Evolutionary conservation across 1,140 invertebrate genomes (phyloP).

Genomic region (Coelopa frigida): DNA sequence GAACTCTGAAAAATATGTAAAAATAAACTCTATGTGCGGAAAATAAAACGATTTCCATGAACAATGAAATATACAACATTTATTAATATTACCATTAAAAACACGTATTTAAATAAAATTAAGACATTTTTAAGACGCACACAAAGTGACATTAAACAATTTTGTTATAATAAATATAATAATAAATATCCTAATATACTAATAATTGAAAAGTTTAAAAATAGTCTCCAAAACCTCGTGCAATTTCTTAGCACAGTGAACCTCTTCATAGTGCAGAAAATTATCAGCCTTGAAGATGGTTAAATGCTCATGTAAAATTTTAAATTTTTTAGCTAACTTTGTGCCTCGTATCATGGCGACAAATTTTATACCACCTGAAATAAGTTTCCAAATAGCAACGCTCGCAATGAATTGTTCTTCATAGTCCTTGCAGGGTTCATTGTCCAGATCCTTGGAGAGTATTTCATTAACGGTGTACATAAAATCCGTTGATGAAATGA

Average conservation of each 20-base stretch:
- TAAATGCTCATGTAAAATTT: slow-evolving; percentile 15
- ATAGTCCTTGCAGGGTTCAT: slow-evolving; percentile 2
- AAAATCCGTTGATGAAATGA: slow-evolving; percentile 19
- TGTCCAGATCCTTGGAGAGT: slow-evolving; percentile 9
- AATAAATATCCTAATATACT: not conserved
- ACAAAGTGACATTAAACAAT: too few species aligned
- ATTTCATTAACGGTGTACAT: slow-evolving; percentile 23
- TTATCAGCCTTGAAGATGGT: not conserved
- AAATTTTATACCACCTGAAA: slow-evolving; percentile 28
- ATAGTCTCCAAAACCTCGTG: slow-evolving; percentile 6
- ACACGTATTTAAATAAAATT: too few species aligned
- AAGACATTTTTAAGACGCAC: too few species aligned
- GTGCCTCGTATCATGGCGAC: slow-evolving; percentile 27
- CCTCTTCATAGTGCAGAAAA: not conserved
- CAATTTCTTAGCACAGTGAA: not conserved
- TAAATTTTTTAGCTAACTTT: slow-evolving; percentile 22
- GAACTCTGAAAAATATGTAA: too few species aligned
- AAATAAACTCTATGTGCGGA: too few species aligned
- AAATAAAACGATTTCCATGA: too few species aligned
- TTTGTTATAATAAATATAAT: too few species aligned
- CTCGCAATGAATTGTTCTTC: slow-evolving; percentile 26
- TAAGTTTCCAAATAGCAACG: slow-evolving; percentile 29
- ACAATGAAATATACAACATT: too few species aligned
- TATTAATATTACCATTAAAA: too few species aligned
- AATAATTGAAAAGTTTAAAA: slow-evolving; percentile 6